phyloP scores from a whole-genome alignment of 2,113 vertebrate species.

The Esox niger region DNA sequence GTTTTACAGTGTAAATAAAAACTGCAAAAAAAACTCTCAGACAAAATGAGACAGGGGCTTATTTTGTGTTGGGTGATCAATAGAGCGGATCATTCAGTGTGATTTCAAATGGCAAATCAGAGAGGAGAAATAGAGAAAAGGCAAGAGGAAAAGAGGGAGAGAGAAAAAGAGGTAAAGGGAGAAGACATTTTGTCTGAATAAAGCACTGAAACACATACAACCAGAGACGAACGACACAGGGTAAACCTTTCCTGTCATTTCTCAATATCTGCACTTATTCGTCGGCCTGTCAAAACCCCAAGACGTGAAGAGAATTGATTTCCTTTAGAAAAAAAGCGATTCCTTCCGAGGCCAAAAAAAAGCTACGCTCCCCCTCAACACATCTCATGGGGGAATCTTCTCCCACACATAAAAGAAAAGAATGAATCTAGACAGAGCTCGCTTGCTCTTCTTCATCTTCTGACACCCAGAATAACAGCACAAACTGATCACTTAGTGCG shows the following conservation, averaged over 20 bases:
- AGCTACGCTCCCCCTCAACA: constrained; percentile 64
- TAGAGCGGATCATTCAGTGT: constrained; percentile 68
- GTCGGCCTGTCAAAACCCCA: constrained; percentile 71
- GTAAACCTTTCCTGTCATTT: constrained; percentile 67
- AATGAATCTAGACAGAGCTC: constrained; percentile 34
- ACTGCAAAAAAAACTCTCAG: constrained; percentile 61
- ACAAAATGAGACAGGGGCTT: constrained; percentile 59
- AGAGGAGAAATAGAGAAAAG: constrained; percentile 22
- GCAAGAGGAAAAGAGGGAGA: not conserved
- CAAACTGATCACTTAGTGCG: constrained; percentile 71
- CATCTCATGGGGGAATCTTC: constrained; percentile 45
- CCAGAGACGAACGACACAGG: constrained; percentile 59
- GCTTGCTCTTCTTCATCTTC: constrained; percentile 51
- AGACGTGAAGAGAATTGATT: constrained; percentile 74
- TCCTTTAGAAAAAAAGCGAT: constrained; percentile 65
- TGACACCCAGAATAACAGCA: constrained; percentile 50
- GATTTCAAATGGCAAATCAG: constrained; percentile 42
- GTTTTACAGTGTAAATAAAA: constrained; percentile 63
- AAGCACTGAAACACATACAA: constrained; percentile 33
- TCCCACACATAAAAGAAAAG: constrained; percentile 42
- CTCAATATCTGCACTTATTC: constrained; percentile 72
- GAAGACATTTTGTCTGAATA: constrained; percentile 52
- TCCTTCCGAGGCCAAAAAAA: constrained; percentile 69
- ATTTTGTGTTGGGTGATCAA: constrained; percentile 69
- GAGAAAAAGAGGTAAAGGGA: constrained; percentile 17